Percentiles rank a stretch among this genome's conserved stretches.
phyloP scores from a whole-genome alignment of 2,797 vertebrate genomes.

The Gymnothorax javanicus region DNA sequence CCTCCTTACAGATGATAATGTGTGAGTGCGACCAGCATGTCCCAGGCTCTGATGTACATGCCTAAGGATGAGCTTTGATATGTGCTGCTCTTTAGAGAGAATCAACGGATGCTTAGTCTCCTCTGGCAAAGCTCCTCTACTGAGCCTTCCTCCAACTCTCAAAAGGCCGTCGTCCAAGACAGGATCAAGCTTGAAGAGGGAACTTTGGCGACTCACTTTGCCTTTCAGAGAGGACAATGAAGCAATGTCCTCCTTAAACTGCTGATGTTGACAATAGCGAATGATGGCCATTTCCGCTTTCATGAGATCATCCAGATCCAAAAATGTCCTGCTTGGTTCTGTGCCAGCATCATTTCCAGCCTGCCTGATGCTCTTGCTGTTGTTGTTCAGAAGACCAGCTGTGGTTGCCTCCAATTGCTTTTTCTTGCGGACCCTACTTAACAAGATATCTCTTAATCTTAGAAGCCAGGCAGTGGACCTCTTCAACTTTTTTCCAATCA shows the following conservation, averaged over 20 bases:
- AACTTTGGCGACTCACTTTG: too few species aligned
- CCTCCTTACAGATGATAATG: not conserved
- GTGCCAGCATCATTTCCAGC: too few species aligned
- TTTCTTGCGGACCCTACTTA: not conserved
- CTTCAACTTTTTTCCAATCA: not conserved
- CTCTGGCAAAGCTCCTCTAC: not conserved
- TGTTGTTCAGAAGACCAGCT: too few species aligned
- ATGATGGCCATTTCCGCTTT: not conserved
- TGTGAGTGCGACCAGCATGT: not conserved
- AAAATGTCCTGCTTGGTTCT: too few species aligned
- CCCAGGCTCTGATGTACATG: not conserved
- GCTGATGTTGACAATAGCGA: too few species aligned
- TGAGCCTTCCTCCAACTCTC: not conserved
- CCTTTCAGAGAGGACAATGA: too few species aligned
- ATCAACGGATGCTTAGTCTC: not conserved
- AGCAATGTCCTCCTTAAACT: too few species aligned
- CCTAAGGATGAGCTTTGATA: constrained; percentile 6
- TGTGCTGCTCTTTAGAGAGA: constrained; percentile 5
- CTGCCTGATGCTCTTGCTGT: too few species aligned
- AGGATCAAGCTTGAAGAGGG: too few species aligned
- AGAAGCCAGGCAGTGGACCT: constrained; percentile 4
- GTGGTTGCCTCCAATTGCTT: too few species aligned
- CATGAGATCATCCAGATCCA: not conserved
- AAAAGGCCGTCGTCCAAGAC: not conserved
- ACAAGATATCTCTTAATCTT: not conserved